phyloP scores from a whole-genome alignment of 2,797 vertebrate species.

The Philypnodon macrostomus region DNA sequence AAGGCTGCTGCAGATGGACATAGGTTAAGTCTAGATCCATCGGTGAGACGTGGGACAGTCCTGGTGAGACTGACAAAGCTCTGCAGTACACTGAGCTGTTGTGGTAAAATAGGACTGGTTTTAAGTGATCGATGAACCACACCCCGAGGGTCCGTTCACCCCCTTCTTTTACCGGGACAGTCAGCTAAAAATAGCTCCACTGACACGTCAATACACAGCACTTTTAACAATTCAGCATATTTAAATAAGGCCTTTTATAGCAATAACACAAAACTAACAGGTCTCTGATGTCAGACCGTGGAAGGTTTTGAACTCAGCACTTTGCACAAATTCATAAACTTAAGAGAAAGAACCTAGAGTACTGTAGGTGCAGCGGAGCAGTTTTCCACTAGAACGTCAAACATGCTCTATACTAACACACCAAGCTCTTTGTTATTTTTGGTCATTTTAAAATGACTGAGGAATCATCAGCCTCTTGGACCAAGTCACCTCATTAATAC shows the following conservation, averaged over 20 bases:
- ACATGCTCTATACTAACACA: too few relatives aligned
- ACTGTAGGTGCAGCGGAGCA: too few relatives aligned
- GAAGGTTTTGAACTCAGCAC: too few relatives aligned
- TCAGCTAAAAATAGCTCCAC: slow-evolving; percentile 53
- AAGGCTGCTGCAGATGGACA: slow-evolving; percentile 18
- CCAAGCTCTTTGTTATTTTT: too few relatives aligned
- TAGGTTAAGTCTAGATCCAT: slow-evolving; percentile 11
- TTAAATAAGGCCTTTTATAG: too few relatives aligned
- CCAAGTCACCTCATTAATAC: too few relatives aligned
- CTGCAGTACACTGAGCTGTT: slow-evolving; percentile 43
- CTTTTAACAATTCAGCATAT: slow-evolving; percentile 10
- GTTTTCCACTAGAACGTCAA: too few relatives aligned
- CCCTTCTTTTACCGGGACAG: slow-evolving; percentile 72
- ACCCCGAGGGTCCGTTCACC: slow-evolving; percentile 75
- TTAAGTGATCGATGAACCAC: slow-evolving; percentile 76
- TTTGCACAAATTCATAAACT: too few relatives aligned
- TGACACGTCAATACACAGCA: slow-evolving; percentile 47
- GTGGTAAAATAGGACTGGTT: slow-evolving; percentile 62
- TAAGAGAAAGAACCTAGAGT: too few relatives aligned
- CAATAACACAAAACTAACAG: background rate
- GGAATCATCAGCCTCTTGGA: too few relatives aligned
- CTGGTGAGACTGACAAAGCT: slow-evolving; percentile 1
- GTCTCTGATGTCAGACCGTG: too few relatives aligned
- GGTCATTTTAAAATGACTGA: too few relatives aligned
- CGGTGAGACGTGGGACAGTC: background rate